Evolutionary conservation across 2,797 vertebrate species (phyloP).

Genomic region (Coluber constrictor): DNA sequence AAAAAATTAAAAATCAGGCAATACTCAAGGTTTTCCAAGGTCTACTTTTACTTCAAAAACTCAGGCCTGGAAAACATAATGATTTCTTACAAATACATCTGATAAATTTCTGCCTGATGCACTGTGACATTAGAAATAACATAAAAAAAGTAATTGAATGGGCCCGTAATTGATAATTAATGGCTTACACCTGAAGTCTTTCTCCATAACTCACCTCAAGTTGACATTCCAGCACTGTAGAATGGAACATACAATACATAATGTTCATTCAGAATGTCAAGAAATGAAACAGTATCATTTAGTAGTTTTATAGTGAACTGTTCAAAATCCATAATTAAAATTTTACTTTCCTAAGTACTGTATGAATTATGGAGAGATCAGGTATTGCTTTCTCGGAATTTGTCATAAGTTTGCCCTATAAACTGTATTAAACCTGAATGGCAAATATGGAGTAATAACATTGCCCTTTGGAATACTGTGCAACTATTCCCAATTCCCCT

Average conservation of each 20-base stretch:
- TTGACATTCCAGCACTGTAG: not conserved
- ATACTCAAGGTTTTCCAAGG: not conserved
- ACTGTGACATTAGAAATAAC: not conserved
- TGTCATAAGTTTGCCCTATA: not conserved
- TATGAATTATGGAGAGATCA: not conserved
- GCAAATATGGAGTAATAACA: not conserved
- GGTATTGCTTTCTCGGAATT: not conserved
- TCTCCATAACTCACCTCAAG: not conserved
- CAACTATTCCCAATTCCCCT: not conserved
- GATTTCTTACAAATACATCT: not conserved
- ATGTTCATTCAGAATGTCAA: not conserved
- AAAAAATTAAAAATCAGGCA: not conserved
- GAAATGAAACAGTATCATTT: not conserved
- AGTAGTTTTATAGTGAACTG: not conserved
- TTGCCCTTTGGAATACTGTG: not conserved
- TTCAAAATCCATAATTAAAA: not conserved
- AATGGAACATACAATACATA: not conserved
- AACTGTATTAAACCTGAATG: not conserved
- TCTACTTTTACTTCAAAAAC: not conserved
- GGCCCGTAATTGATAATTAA: not conserved
- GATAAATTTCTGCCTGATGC: not conserved
- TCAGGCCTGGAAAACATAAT: not conserved
- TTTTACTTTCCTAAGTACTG: not conserved
- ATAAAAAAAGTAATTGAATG: not conserved
- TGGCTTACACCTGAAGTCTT: not conserved